These are phyloP conservation scores for Leptopterna dolabrata DNA, from an alignment of 2,888 invertebrate genomes.

Conservation along the genomic window DNA sequence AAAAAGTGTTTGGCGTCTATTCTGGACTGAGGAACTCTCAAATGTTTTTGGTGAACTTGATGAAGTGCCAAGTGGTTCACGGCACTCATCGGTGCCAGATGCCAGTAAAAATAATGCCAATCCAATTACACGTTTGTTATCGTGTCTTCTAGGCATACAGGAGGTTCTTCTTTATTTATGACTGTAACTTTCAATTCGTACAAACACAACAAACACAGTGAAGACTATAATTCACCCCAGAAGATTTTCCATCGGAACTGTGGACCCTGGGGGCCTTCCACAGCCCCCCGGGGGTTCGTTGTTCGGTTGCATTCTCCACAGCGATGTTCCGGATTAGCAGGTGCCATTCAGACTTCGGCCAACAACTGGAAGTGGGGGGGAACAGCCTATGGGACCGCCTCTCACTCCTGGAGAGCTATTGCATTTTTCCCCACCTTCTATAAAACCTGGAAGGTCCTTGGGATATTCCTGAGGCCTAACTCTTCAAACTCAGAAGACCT, in stretches of 20 bases:
- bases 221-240: neutral
- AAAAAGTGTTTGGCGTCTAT: too few relatives aligned
- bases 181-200: too few relatives aligned
- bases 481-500: neutral
- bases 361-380: neutral
- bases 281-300: neutral
- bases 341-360: constrained; percentile 34
- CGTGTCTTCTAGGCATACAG: too few relatives aligned
- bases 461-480: neutral
- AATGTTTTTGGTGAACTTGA: too few relatives aligned
- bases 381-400: too few relatives aligned
- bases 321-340: constrained; percentile 48
- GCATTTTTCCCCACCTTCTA: neutral
- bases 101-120: too few relatives aligned
- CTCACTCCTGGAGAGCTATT: neutral
- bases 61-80: too few relatives aligned
- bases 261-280: neutral
- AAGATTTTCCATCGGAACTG: neutral
- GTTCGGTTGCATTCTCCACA: constrained; percentile 38
- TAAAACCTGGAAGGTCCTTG: neutral
- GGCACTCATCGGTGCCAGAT: too few relatives aligned
- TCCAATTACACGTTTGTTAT: too few relatives aligned
- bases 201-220: neutral
- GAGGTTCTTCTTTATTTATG: too few relatives aligned
- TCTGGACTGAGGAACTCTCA: too few relatives aligned